A percentile compares a stretch with the other conserved stretches of the same genome.
phyloP scores from a whole-genome alignment of 23 tunicate genomes.

The Styela plicata region DNA sequence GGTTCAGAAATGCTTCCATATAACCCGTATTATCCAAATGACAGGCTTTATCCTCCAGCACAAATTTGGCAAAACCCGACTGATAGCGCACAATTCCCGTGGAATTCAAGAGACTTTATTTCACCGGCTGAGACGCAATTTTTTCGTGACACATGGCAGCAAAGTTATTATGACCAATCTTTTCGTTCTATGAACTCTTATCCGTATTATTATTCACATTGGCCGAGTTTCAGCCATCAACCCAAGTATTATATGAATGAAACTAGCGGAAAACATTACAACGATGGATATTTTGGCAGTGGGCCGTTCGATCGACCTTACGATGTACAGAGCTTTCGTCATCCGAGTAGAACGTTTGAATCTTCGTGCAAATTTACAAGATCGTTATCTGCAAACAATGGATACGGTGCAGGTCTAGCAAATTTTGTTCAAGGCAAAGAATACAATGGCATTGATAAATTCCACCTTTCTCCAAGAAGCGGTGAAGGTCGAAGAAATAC shows the following conservation, averaged over 20 bases:
- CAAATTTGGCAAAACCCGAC: constrained; percentile 18
- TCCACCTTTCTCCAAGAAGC: background rate
- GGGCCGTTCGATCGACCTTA: background rate
- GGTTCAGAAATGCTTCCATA: constrained; percentile 13
- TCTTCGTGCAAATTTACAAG: background rate
- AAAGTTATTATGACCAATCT: constrained; percentile 20
- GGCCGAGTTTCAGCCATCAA: constrained; percentile 6
- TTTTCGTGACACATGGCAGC: constrained; percentile 20
- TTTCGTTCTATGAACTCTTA: constrained; percentile 5
- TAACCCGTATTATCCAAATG: constrained; percentile 12
- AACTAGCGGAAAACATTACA: background rate
- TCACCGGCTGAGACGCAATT: background rate
- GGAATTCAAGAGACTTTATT: constrained; percentile 3
- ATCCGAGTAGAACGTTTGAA: background rate
- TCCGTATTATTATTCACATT: constrained; percentile 18
- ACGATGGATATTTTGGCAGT: background rate
- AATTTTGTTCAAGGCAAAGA: background rate
- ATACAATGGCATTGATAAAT: background rate
- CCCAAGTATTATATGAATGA: constrained; percentile 22
- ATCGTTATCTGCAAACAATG: background rate
- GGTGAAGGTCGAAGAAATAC: background rate
- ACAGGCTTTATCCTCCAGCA: constrained; percentile 16
- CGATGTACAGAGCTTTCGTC: background rate
- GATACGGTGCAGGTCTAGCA: background rate
- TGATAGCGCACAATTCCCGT: background rate